Evolutionary conservation across 2,888 invertebrate genomes (phyloP).

Genomic region (Conops quadrifasciatus): DNA sequence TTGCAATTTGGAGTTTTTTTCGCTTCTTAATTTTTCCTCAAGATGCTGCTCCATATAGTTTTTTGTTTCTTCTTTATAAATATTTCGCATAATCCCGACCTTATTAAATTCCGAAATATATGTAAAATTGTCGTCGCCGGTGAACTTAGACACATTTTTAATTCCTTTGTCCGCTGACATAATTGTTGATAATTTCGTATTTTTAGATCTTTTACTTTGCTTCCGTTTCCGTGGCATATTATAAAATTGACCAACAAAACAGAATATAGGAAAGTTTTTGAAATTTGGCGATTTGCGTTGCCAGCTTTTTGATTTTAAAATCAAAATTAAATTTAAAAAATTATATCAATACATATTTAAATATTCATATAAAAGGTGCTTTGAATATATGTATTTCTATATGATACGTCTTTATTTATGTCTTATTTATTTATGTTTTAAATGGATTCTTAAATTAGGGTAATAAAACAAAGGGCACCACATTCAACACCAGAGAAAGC

Average conservation of each 20-base stretch:
- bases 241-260: background rate
- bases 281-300: slow-evolving; percentile 8
- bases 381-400: background rate
- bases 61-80: slow-evolving; percentile 34
- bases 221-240: background rate
- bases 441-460: slow-evolving; percentile 19
- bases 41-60: slow-evolving; percentile 21
- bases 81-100: slow-evolving; percentile 29
- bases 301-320: slow-evolving; percentile 15
- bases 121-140: background rate
- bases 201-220: background rate
- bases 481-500: background rate
- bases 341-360: background rate
- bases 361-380: no score
- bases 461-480: background rate
- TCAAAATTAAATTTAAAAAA: slow-evolving; percentile 19
- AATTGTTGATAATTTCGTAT: background rate
- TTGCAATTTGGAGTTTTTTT: background rate
- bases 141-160: background rate
- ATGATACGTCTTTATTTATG: background rate
- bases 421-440: background rate
- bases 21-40: background rate
- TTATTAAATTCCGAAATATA: slow-evolving; percentile 32
- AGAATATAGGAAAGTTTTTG: background rate
- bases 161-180: background rate